These are phyloP conservation scores for Masnerella sp. DNA, from an alignment of 2,888 invertebrate genomes.

Conservation along the genomic window DNA sequence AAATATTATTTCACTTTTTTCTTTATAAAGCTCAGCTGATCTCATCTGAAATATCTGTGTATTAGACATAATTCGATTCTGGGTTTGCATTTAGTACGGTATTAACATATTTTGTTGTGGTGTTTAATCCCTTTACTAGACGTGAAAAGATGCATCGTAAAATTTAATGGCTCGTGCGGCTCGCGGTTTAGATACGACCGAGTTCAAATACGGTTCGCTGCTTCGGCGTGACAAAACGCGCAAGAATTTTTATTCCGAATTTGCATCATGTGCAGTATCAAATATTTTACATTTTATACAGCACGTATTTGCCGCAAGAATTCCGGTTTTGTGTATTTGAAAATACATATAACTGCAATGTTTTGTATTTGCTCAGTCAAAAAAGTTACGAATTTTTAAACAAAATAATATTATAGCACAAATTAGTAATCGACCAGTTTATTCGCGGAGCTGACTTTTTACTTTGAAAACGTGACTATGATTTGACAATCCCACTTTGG, in stretches of 20 bases:
- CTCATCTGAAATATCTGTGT: slow-evolving; percentile 22
- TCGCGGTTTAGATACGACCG: slow-evolving; percentile 59
- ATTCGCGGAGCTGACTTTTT: no score
- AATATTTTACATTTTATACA: slow-evolving; percentile 50
- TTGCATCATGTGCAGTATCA: slow-evolving; percentile 47
- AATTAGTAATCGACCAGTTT: no score
- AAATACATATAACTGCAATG: slow-evolving; percentile 24
- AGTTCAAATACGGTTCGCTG: slow-evolving; percentile 55
- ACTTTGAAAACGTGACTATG: no score
- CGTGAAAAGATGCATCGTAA: slow-evolving; percentile 61
- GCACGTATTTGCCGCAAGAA: slow-evolving; percentile 28
- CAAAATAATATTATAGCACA: slow-evolving; percentile 7
- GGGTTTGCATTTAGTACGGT: slow-evolving; percentile 39
- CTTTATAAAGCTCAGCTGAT: no score
- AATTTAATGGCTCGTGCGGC: slow-evolving; percentile 60
- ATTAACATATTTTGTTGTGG: slow-evolving; percentile 59
- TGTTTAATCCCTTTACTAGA: slow-evolving; percentile 60
- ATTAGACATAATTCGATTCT: slow-evolving; percentile 52
- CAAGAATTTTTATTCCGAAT: slow-evolving; percentile 57
- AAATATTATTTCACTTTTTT: no score
- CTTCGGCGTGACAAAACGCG: slow-evolving; percentile 52
- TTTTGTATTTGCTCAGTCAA: slow-evolving; percentile 1
- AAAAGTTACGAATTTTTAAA: slow-evolving; percentile 11
- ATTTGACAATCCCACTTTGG: no score
- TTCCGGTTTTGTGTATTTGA: slow-evolving; percentile 29